Base-by-base conservation (phyloP, 2,888 invertebrate species). In the Nasonia oneida region DNA sequence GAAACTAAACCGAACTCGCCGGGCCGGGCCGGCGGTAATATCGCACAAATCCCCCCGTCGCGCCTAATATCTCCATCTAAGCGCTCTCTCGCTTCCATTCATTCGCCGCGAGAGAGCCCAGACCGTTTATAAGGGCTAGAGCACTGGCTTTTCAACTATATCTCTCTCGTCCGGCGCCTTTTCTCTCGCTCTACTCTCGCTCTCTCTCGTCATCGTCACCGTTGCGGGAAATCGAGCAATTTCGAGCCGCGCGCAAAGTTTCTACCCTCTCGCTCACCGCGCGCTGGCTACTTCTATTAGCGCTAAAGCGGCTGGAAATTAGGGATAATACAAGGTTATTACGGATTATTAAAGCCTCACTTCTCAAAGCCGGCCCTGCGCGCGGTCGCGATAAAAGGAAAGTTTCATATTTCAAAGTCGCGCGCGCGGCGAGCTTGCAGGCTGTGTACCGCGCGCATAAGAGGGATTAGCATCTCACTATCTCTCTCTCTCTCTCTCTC, bases 61-160 rank as follows among this genome's bases (percentile, higher is more conserved):
- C 42, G 61, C 57, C 53, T 74, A 81, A 81, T 81, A 81, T 81
- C 81, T 81, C 81, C 61, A 81, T 81, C 81, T 70, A 70, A 79
- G 50, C 50, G 79, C 29, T 37, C 29, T 37, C 14, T 23, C 23
- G n/a, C 71, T 18, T 67, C 67, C 67, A 67, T 67, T 67, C 67
- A 67, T 67, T 67, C 74, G 37, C 37, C 37, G 37, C 37, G 37
- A 37, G 37, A 37, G 33, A 61, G n/a, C n/a, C 57, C 23, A 61
- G 57, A 8, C 57, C 47, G 47, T 47, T 2, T 47, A 10, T 10
- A 10, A 10, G 47, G 2, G 47, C 10, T 10, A 47, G 12, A 47
- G 47, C 2, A 4, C 53, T 61, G 57, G 57, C 57, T 61, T 61
- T 61, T 61, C 1, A 61, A n/a, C 57, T 61, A n/a, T 23, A 18